A percentile compares a stretch with the other conserved stretches of the same genome.
Conservation (phyloP, 2,113 vertebrate species). For the Cyanoliseus patagonus region DNA sequence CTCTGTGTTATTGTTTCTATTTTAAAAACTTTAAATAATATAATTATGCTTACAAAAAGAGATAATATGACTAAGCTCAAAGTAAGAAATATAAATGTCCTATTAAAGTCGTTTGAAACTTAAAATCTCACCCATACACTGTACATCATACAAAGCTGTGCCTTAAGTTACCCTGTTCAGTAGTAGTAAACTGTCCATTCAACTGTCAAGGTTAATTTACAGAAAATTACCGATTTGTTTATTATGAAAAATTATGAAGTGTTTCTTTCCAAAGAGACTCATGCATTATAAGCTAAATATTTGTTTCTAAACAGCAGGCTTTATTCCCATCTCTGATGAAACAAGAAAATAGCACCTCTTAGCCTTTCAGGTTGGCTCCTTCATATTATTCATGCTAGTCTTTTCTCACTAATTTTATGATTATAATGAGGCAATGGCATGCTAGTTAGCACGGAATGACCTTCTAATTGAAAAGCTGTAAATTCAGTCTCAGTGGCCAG, state of each 20-base stretch:
- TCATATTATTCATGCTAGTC: slow-evolving; percentile 70
- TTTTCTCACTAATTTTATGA: slow-evolving; percentile 78
- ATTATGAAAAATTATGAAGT: background rate
- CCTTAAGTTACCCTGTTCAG: background rate
- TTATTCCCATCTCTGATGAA: slow-evolving; percentile 26
- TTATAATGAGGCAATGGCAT: slow-evolving; percentile 78
- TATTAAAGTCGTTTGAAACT: background rate
- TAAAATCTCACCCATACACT: background rate
- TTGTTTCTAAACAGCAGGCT: slow-evolving; percentile 39
- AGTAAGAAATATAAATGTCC: background rate
- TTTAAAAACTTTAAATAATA: background rate
- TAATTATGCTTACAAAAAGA: background rate
- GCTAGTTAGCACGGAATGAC: slow-evolving; percentile 78
- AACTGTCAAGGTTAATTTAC: background rate
- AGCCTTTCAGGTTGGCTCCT: slow-evolving; percentile 50
- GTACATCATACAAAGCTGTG: background rate
- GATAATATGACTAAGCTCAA: background rate
- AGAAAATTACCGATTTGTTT: background rate
- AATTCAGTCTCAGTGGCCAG: slow-evolving; percentile 73
- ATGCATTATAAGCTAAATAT: background rate
- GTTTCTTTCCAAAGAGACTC: background rate
- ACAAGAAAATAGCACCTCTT: slow-evolving; percentile 48
- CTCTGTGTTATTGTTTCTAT: background rate
- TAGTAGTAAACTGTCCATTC: background rate
- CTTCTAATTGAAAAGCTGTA: slow-evolving; percentile 83